Conservation (phyloP, 2,113 vertebrate genomes). For the Myodes glareolus region DNA sequence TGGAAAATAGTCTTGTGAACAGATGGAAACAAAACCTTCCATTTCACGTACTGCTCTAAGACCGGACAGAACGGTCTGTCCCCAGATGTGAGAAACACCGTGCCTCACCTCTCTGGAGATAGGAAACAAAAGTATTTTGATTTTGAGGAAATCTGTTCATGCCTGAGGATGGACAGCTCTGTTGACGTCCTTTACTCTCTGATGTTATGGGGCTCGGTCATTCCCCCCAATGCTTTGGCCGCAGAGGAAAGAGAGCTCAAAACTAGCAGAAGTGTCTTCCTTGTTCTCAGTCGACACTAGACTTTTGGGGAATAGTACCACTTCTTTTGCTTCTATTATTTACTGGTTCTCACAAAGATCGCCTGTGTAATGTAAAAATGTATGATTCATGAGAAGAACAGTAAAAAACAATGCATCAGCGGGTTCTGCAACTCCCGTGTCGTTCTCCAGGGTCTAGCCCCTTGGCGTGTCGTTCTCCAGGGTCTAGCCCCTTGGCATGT, state of each 20-base stretch:
- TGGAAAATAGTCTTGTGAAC: not conserved
- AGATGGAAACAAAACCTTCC: not conserved
- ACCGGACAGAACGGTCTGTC: not conserved
- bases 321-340: not conserved
- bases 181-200: not conserved
- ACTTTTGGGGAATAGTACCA: not conserved
- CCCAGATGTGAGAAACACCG: not conserved
- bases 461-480: not conserved
- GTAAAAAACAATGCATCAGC: not conserved
- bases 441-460: not conserved
- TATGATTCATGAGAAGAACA: not conserved
- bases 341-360: not conserved
- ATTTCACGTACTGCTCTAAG: not conserved
- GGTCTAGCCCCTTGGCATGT: not conserved
- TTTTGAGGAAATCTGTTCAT: not conserved
- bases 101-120: not conserved
- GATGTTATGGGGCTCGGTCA: not conserved
- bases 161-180: not conserved
- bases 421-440: not conserved
- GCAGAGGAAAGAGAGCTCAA: not conserved
- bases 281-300: not conserved
- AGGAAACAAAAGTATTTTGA: slow-evolving; percentile 36
- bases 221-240: not conserved
- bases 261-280: not conserved
- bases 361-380: not conserved